Conservation (phyloP, 2,888 invertebrate genomes). For the Drosophila tanythrix region DNA sequence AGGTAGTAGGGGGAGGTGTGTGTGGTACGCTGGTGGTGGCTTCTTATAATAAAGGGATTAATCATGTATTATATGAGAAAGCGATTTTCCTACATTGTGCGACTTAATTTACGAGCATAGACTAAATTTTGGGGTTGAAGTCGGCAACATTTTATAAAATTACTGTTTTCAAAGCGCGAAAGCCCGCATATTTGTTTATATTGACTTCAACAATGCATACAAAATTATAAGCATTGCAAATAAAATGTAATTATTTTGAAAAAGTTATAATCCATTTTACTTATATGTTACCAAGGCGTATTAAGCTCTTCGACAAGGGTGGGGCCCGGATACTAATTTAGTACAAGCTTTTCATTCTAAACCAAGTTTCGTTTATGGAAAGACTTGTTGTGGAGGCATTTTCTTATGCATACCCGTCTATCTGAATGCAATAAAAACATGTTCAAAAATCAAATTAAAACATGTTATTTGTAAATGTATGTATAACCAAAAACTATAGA, state of each 20-base stretch:
- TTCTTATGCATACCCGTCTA: not conserved
- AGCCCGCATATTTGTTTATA: not conserved
- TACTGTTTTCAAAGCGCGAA: not conserved
- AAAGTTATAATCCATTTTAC: not conserved
- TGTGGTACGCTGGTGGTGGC: constrained; percentile 12
- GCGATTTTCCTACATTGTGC: not conserved
- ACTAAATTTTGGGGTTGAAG: not conserved
- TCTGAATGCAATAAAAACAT: not conserved
- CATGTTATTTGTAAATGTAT: not conserved
- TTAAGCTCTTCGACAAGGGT: not conserved
- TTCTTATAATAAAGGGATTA: constrained; percentile 28
- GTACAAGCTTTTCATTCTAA: not conserved
- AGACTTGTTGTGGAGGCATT: not conserved
- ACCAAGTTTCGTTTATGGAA: not conserved
- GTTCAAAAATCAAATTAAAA: not conserved
- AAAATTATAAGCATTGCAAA: not conserved
- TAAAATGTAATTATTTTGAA: not conserved
- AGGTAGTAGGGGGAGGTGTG: not conserved
- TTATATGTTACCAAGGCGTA: not conserved
- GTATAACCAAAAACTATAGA: not conserved
- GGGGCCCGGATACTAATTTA: not conserved
- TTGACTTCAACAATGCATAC: not conserved
- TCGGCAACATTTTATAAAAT: not conserved
- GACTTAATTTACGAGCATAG: constrained; percentile 32
- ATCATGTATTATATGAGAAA: constrained; percentile 15